Percentiles rank a stretch among this genome's conserved stretches.
Evolutionary conservation across 1,140 invertebrate species (phyloP).

Genomic region (Campoletis sonorensis): DNA sequence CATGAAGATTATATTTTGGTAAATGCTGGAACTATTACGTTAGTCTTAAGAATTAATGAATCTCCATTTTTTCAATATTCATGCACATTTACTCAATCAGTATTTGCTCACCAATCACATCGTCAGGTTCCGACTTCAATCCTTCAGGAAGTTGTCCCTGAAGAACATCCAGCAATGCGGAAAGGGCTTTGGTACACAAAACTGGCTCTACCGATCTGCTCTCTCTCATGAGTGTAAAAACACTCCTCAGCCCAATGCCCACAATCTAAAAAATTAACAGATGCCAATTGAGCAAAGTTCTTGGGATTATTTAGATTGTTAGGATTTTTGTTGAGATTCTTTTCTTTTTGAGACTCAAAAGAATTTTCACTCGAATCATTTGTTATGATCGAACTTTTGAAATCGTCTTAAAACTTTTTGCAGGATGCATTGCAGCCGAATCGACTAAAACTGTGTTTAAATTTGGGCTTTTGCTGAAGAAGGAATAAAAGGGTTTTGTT

Average conservation of each 20-base stretch:
- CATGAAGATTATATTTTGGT: too few species aligned
- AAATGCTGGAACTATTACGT: too few species aligned
- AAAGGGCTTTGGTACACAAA: conserved; percentile 91
- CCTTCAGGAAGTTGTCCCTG: conserved; percentile 94
- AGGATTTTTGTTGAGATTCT: not conserved
- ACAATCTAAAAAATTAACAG: conserved; percentile 82
- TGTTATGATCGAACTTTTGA: too few species aligned
- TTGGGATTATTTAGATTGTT: not conserved
- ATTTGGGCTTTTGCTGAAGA: too few species aligned
- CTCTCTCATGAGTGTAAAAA: conserved; percentile 94
- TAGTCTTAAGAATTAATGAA: not conserved
- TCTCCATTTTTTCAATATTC: not conserved
- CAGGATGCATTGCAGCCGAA: too few species aligned
- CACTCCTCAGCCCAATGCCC: conserved; percentile 91
- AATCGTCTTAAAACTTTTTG: too few species aligned
- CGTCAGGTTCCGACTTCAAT: conserved; percentile 83
- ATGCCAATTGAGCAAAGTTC: conserved; percentile 65
- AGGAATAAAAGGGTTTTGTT: not conserved
- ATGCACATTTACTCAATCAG: not conserved
- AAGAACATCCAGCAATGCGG: conserved; percentile 92
- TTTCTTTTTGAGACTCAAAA: not conserved
- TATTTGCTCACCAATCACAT: conserved; percentile 82
- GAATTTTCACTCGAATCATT: too few species aligned
- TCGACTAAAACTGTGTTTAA: too few species aligned
- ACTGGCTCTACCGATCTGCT: conserved; percentile 87